These are phyloP conservation scores for Nothocercus julius DNA, from an alignment of 2,113 vertebrate species.

Conservation along the genomic window DNA sequence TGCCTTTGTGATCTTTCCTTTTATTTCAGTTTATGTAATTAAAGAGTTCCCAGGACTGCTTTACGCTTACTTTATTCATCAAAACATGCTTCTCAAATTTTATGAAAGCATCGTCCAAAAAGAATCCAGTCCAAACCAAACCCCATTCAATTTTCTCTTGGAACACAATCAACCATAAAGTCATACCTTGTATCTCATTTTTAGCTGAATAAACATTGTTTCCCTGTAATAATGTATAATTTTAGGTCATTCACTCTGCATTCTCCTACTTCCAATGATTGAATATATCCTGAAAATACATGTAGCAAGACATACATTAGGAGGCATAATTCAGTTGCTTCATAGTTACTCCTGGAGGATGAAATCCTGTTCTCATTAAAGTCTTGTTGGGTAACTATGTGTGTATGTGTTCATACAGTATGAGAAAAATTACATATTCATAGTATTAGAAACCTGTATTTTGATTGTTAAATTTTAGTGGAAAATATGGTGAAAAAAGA, in stretches of 20 bases:
- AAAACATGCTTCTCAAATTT: slow-evolving; percentile 67
- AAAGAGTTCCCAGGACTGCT: slow-evolving; percentile 70
- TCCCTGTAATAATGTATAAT: not conserved
- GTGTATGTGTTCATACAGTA: not conserved
- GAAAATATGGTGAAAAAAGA: not conserved
- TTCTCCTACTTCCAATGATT: not conserved
- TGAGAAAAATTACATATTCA: not conserved
- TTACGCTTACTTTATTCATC: slow-evolving; percentile 39
- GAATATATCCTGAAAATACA: not conserved
- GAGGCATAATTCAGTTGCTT: not conserved
- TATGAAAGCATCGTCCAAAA: slow-evolving; percentile 33
- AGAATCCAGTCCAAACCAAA: not conserved
- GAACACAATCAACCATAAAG: not conserved
- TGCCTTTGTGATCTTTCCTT: slow-evolving; percentile 67
- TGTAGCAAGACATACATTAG: not conserved
- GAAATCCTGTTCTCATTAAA: not conserved
- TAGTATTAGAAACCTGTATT: not conserved
- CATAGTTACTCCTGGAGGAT: not conserved
- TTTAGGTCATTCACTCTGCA: not conserved
- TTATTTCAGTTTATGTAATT: slow-evolving; percentile 76
- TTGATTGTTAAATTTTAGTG: not conserved
- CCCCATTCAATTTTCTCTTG: not conserved
- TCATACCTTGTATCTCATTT: not conserved
- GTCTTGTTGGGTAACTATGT: not conserved
- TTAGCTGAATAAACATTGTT: not conserved